Base-by-base conservation (phyloP, 2,113 vertebrate species). In the Tiliqua scincoides region DNA sequence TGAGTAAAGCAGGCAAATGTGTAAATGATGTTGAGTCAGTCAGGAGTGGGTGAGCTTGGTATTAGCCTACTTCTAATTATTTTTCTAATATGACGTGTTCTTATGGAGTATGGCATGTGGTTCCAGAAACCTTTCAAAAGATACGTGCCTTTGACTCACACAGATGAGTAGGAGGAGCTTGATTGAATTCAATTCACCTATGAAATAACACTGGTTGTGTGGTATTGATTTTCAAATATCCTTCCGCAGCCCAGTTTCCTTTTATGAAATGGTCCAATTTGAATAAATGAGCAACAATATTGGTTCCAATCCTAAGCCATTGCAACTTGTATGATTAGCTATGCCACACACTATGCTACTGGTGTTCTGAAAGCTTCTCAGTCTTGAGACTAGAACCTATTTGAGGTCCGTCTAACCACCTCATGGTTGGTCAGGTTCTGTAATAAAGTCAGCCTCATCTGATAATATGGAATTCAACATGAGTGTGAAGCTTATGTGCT, bases 1-100 rank as follows among this genome's bases (percentile, higher is more conserved):
- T 79, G 85, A 80, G n/a, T 80, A n/a, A 12, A 35, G 17, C 4
- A 6, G 43, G 43, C 70, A 74, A 86, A 90, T 85, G 70, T 32
- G 14, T 90, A 76, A 72, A 73, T 91, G 83, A 81, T 82, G 82
- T 89, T 94, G 89, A 93, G 89, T 94, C 85, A 91, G 0, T 87
- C 21, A 32, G 17, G 63, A 65, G 91, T 82, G 68, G 82, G 80
- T 32, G 76, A 75, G 70, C 0, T 0, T 54, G 54, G 92, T 92
- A 84, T 52, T 85, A 87, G 68, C 89, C 85, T 88, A 63, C 73
- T 90, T 89, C 52, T 74, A 82, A 78, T 89, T 79, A 84, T 91
- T 94, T 92, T 89, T 92, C 89, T 92, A 93, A 94, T 67, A 92
- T 84, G 48, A 90, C 71, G 71, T 92, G 71, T 93, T 93, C 89